These are phyloP conservation scores for Pogonocichla stellata DNA, from an alignment of 2,113 vertebrate species.

Conservation along the genomic window DNA sequence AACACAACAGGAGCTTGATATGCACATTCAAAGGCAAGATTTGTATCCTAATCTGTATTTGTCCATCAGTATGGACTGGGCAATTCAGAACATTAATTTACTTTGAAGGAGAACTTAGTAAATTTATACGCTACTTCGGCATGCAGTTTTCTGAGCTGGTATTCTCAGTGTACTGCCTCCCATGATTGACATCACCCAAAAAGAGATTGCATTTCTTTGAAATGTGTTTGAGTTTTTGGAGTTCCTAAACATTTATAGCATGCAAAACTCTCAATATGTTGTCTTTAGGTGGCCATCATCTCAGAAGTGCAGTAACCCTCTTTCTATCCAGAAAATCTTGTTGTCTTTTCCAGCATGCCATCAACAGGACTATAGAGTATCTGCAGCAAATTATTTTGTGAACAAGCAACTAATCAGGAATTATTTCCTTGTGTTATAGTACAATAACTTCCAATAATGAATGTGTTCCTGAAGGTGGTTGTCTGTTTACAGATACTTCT, in stretches of 20 bases:
- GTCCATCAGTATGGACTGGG: neutral
- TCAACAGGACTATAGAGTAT: neutral
- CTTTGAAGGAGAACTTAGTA: neutral
- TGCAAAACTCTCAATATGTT: neutral
- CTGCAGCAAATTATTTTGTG: neutral
- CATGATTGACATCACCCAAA: neutral
- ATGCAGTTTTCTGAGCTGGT: neutral
- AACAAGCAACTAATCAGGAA: neutral
- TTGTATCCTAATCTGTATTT: neutral
- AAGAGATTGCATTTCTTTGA: neutral
- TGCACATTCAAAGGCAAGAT: neutral
- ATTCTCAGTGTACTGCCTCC: neutral
- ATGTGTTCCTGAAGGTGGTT: neutral
- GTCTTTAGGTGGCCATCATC: neutral
- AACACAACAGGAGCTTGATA: neutral
- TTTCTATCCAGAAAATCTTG: neutral
- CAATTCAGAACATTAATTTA: neutral
- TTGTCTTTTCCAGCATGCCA: neutral
- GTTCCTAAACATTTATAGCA: neutral
- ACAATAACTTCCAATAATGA: neutral
- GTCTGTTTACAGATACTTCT: neutral
- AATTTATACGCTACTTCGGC: neutral
- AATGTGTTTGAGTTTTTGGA: neutral
- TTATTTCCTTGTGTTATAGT: neutral
- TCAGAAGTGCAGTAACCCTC: neutral